These are phyloP conservation scores for Eumacrocentrus americanus DNA, from an alignment of 2,888 invertebrate species.

Conservation along the genomic window DNA sequence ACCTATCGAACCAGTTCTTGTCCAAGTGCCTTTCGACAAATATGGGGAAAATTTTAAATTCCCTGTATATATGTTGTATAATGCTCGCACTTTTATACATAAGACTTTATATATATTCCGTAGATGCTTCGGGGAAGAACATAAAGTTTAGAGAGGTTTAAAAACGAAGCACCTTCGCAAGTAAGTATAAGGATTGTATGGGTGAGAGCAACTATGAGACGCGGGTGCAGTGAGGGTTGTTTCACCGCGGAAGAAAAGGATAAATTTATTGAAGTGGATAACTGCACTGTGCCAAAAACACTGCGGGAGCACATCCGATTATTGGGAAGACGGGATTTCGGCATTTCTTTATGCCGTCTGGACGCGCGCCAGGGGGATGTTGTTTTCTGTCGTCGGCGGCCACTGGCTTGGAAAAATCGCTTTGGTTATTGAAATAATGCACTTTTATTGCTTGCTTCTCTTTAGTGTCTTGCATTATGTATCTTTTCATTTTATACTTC, in stretches of 20 bases:
- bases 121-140: slow-evolving; percentile 13
- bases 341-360: slow-evolving; percentile 51
- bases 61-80: slow-evolving; percentile 15
- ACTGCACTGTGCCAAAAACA: slow-evolving; percentile 59
- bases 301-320: slow-evolving; percentile 59
- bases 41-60: slow-evolving; percentile 27
- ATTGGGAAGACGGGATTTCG: slow-evolving; percentile 55
- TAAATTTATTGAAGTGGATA: slow-evolving; percentile 58
- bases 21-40: slow-evolving; percentile 23
- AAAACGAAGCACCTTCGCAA: slow-evolving; percentile 12
- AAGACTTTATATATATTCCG: slow-evolving; percentile 4
- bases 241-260: slow-evolving; percentile 36
- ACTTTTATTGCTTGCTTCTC: slow-evolving; percentile 52
- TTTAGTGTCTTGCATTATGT: slow-evolving; percentile 9
- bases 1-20: slow-evolving; percentile 24
- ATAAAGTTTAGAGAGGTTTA: slow-evolving; percentile 24
- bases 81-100: too few species aligned
- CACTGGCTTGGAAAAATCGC: slow-evolving; percentile 56
- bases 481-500: slow-evolving; percentile 8
- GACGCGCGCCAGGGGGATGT: slow-evolving; percentile 56
- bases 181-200: slow-evolving; percentile 22
- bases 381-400: slow-evolving; percentile 57
- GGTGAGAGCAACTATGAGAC: too few species aligned
- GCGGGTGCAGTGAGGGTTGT: too few species aligned
- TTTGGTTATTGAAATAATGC: slow-evolving; percentile 59